Evolutionary conservation across 2,888 invertebrate species (phyloP), one percentile per base, ranked within the genome.

Genomic region (Drosophila meridionalis): DNA sequence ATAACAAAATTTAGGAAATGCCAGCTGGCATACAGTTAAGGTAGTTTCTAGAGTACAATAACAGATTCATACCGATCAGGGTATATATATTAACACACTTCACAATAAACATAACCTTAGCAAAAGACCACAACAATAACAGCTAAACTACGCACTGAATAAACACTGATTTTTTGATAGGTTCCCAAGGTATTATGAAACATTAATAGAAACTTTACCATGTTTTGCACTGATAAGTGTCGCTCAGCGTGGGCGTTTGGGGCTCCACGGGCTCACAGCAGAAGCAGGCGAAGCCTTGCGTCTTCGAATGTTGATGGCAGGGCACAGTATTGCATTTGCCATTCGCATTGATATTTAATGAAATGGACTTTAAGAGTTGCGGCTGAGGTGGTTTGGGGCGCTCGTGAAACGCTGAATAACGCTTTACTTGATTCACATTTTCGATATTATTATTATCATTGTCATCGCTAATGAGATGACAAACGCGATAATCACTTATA

Each of bases 331-430:
- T 42, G 42, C 5, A 30, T 11, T 30, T 56, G 9, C 43, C 67
- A 61, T 38, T 71, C 0, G 64, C 75, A 28, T 69, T 56, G 11
- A 61, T 69, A 32, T 75, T 74, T 20, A 85, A 43, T 2, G 85
- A 85, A 58, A 81, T 75, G 40, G 89, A 87, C n/a, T 85, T 89
- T 9, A 76, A 32, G 3, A 85, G 61, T 30, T 56, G 77, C 34
- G 82, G 87, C 42, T 75, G 74, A 6, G 58, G n/a, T 8, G 40
- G 53, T 36, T 79, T 81, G 12, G 59, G 55, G 0, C 78, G 69
- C 28, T 71, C 66, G 0, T 63, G 12, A 38, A 59, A 40, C 3
- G 55, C 77, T 32, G 85, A 89, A 55, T 69, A 61, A 42, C 85
- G 87, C 56, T 89, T 89, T 32, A 84, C 12, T 73, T 81, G 72